phyloP scores from a whole-genome alignment of 2,888 invertebrate genomes.

The Tuberolachnus salignus region DNA sequence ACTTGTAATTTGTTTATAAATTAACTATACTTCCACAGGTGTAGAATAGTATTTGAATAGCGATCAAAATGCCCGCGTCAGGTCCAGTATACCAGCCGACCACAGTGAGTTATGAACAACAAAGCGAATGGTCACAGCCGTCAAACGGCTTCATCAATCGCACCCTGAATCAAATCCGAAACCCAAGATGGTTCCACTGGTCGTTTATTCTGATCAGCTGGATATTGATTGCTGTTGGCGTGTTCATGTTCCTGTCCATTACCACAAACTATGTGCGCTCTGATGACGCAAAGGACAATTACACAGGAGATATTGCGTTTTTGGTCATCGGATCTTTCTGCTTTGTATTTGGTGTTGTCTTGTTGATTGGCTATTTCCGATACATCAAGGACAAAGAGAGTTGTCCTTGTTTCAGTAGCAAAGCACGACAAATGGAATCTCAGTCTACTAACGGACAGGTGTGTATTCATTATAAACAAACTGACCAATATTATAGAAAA shows the following conservation, averaged over 20 bases:
- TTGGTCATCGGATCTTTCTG: conserved; percentile 57
- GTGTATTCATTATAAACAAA: conserved; percentile 33
- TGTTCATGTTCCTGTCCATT: conserved; percentile 41
- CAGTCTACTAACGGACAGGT: conserved; percentile 62
- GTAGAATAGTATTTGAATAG: background rate
- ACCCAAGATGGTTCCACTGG: conserved; percentile 54
- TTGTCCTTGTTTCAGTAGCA: conserved; percentile 61
- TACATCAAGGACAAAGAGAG: conserved; percentile 59
- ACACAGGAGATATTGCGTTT: conserved; percentile 57
- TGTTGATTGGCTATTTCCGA: conserved; percentile 58
- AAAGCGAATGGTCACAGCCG: conserved; percentile 61
- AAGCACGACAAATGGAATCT: conserved; percentile 61
- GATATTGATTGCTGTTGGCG: conserved; percentile 45
- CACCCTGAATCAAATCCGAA: conserved; percentile 45
- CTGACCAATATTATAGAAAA: background rate
- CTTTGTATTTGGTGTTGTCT: conserved; percentile 52
- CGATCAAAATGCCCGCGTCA: conserved; percentile 68
- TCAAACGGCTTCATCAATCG: conserved; percentile 50
- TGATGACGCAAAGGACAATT: conserved; percentile 32
- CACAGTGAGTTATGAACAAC: conserved; percentile 74
- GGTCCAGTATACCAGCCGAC: conserved; percentile 80
- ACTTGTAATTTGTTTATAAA: too few relatives aligned
- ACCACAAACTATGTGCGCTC: conserved; percentile 21
- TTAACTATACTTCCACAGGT: background rate
- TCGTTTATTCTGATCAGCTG: conserved; percentile 53